Evolutionary conservation across 2,113 vertebrate species (phyloP).

Genomic region (Etheostoma spectabile): DNA sequence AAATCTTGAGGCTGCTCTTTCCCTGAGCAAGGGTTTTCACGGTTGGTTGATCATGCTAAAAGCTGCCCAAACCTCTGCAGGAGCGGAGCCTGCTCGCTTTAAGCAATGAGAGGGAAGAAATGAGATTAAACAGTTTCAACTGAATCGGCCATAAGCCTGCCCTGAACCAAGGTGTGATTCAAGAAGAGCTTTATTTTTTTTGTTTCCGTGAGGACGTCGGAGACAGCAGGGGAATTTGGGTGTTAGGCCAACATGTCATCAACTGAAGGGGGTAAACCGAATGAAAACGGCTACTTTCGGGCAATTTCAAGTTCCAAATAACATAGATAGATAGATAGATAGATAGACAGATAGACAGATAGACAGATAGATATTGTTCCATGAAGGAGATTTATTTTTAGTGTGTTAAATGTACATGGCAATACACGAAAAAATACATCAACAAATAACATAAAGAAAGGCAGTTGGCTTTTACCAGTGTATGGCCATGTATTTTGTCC

Average conservation of each 20-base stretch:
- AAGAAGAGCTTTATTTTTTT: background rate
- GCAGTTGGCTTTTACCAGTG: no score
- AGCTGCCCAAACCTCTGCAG: slow-evolving; percentile 5
- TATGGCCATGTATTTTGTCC: no score
- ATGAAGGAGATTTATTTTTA: no score
- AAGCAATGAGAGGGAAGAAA: slow-evolving; percentile 29
- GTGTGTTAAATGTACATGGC: no score
- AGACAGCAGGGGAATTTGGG: background rate
- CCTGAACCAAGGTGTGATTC: background rate
- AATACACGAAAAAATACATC: no score
- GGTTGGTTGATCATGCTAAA: slow-evolving; percentile 67
- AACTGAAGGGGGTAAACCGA: background rate
- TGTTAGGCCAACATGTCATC: slow-evolving; percentile 18
- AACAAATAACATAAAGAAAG: no score
- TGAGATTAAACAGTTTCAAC: slow-evolving; percentile 24
- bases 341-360: no score
- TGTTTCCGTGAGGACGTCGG: background rate
- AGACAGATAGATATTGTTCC: no score
- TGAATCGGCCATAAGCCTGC: background rate
- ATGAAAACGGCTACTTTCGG: background rate
- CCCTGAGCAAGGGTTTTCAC: slow-evolving; percentile 56
- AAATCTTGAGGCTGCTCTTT: slow-evolving; percentile 42
- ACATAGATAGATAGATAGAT: no score
- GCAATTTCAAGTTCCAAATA: background rate
- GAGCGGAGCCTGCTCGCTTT: background rate